These are phyloP conservation scores for Sinonovacula constricta DNA, from an alignment of 1,140 invertebrate genomes.

Conservation along the genomic window DNA sequence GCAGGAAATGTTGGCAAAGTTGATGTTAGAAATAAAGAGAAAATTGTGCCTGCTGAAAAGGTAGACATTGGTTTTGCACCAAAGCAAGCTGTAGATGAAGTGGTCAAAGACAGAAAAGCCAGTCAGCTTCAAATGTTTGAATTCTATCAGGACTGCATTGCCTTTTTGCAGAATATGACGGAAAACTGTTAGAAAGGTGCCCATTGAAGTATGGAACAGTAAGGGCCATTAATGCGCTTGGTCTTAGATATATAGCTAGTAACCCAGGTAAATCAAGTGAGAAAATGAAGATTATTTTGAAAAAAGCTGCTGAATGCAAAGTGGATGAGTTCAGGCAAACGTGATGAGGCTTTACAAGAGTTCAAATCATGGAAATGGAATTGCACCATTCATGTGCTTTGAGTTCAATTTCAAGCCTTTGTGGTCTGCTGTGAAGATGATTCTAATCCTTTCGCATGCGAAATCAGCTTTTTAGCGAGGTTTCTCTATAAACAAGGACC, in stretches of 20 bases:
- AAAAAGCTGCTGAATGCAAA: constrained; percentile 27
- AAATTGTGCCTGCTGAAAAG: constrained; percentile 10
- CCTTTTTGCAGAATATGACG: constrained; percentile 1
- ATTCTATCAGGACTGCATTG: constrained; percentile 22
- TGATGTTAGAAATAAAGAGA: constrained; percentile 41
- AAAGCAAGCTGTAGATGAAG: constrained; percentile 6
- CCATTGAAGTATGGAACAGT: constrained; percentile 31
- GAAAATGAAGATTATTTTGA: constrained; percentile 33
- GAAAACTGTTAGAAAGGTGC: constrained; percentile 38
- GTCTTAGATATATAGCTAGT: constrained; percentile 20
- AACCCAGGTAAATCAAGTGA: constrained; percentile 29
- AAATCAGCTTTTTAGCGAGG: constrained; percentile 32
- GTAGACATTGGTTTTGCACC: constrained; percentile 35
- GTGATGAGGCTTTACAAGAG: constrained; percentile 25
- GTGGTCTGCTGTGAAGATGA: constrained; percentile 20
- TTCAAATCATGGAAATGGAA: constrained; percentile 32
- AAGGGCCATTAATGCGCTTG: constrained; percentile 12
- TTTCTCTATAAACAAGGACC: constrained; percentile 30
- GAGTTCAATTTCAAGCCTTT: constrained; percentile 13
- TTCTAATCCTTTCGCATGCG: constrained; percentile 35
- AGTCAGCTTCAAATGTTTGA: constrained; percentile 25
- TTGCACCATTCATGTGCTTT: constrained; percentile 19
- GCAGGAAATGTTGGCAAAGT: constrained; percentile 25
- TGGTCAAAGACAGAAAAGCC: constrained; percentile 4
- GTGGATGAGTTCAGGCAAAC: constrained; percentile 23